Percentiles rank a stretch among this genome's conserved stretches.
Conservation (phyloP, 2,113 vertebrate species). For the Chelonoidis abingdonii region DNA sequence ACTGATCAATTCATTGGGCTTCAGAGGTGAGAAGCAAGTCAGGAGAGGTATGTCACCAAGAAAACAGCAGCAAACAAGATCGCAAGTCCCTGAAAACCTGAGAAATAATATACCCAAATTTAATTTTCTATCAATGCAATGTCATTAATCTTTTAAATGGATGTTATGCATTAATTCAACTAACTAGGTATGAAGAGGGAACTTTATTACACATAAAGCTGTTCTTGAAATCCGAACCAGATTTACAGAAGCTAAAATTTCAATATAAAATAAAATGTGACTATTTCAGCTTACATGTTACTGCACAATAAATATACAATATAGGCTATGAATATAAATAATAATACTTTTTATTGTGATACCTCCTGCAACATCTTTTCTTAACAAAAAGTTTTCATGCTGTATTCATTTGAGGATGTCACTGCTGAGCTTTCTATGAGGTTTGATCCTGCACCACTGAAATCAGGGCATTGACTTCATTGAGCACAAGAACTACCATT, state of each 20-base stretch:
- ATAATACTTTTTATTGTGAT: conserved; percentile 57
- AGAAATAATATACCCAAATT: conserved; percentile 44
- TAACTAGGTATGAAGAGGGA: not conserved
- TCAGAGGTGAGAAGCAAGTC: not conserved
- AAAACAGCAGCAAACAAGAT: conserved; percentile 38
- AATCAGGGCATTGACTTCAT: not conserved
- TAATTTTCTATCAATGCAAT: conserved; percentile 55
- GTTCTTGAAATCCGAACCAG: conserved; percentile 45
- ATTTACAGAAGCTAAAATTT: conserved; percentile 71
- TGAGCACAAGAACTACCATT: not conserved
- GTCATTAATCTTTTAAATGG: conserved; percentile 54
- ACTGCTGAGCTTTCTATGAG: not conserved
- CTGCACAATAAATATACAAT: conserved; percentile 52
- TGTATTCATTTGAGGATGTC: not conserved
- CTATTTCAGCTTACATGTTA: conserved; percentile 56
- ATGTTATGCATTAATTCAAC: conserved; percentile 32
- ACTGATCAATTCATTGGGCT: not conserved
- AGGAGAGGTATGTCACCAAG: not conserved
- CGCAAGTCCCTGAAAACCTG: conserved; percentile 3
- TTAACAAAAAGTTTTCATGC: conserved; percentile 33
- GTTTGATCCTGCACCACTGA: not conserved
- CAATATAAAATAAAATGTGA: conserved; percentile 60
- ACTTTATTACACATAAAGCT: conserved; percentile 58
- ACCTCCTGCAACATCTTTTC: conserved; percentile 10
- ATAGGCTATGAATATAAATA: conserved; percentile 57